These are phyloP conservation scores for Sander lucioperca DNA, from an alignment of 2,113 vertebrate species.

Conservation along the genomic window DNA sequence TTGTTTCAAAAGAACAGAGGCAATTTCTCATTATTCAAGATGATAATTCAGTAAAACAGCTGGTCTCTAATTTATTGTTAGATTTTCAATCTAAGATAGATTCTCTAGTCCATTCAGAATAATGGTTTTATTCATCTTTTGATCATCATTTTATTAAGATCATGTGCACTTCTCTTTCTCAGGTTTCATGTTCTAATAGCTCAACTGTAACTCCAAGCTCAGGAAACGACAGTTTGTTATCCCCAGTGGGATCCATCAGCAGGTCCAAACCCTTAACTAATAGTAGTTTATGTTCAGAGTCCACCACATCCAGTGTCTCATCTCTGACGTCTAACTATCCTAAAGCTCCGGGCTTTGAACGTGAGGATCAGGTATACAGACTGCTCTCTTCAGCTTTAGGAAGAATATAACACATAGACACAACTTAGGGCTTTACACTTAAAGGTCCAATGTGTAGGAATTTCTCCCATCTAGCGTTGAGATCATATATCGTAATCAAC, in stretches of 20 bases:
- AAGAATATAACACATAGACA: conserved; percentile 19
- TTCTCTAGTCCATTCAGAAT: conserved; percentile 12
- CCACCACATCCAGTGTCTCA: conserved; percentile 85
- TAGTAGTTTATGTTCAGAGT: conserved; percentile 87
- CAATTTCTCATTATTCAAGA: background rate
- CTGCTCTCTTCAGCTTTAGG: conserved; percentile 60
- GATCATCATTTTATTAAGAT: conserved; percentile 68
- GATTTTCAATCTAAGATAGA: background rate
- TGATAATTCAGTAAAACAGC: background rate
- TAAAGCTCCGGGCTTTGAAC: conserved; percentile 90
- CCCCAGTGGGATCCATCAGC: conserved; percentile 86
- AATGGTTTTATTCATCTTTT: conserved; percentile 41
- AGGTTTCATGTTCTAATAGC: conserved; percentile 90
- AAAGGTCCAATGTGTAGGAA: too few species aligned
- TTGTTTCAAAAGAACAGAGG: conserved; percentile 7
- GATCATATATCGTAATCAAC: too few species aligned
- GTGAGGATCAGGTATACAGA: conserved; percentile 89
- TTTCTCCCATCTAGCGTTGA: too few species aligned
- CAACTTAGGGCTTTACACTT: conserved; percentile 1
- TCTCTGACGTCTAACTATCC: conserved; percentile 88
- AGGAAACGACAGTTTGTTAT: conserved; percentile 90
- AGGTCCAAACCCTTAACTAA: conserved; percentile 88
- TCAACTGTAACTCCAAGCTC: conserved; percentile 87
- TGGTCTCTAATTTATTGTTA: background rate
- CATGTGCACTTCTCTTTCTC: conserved; percentile 84